Conservation (phyloP, 2,888 invertebrate genomes). For the Cephus nigrinus region DNA sequence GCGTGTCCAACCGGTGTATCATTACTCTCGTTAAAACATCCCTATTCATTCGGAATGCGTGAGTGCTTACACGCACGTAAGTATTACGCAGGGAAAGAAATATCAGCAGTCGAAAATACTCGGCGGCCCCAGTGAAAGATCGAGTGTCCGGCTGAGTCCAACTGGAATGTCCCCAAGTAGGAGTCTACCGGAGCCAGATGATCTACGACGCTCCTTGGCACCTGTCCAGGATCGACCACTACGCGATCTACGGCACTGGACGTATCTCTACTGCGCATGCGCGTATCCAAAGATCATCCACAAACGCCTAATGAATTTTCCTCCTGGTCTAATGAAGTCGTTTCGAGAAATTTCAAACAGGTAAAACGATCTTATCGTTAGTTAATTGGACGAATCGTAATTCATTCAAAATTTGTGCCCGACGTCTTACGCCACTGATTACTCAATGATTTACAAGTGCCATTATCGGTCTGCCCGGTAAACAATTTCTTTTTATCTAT, state of each 20-base stretch:
- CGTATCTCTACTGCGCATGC: neutral
- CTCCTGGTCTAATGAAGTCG: constrained; percentile 62
- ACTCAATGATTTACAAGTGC: neutral
- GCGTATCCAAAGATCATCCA: neutral
- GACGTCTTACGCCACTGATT: neutral
- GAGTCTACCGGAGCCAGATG: constrained; percentile 17
- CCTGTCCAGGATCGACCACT: constrained; percentile 41
- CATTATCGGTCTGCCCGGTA: neutral
- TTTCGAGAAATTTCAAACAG: constrained; percentile 43
- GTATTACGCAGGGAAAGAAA: neutral
- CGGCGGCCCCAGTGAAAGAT: neutral
- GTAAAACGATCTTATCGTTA: constrained; percentile 56
- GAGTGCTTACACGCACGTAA: neutral
- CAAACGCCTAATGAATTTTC: constrained; percentile 53
- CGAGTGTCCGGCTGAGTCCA: neutral
- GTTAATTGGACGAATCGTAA: constrained; percentile 60
- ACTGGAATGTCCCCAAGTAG: neutral
- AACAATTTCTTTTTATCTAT: neutral
- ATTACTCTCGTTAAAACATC: constrained; percentile 48
- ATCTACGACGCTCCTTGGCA: constrained; percentile 48
- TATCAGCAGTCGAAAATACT: neutral
- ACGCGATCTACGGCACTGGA: neutral
- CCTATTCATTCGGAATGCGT: constrained; percentile 33
- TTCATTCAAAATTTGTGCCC: constrained; percentile 42
- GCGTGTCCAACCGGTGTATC: constrained; percentile 49